Percentiles rank a stretch among this genome's conserved stretches.
These are phyloP conservation scores for Noturus placidus DNA, from an alignment of 2,113 vertebrate genomes.

Conservation along the genomic window DNA sequence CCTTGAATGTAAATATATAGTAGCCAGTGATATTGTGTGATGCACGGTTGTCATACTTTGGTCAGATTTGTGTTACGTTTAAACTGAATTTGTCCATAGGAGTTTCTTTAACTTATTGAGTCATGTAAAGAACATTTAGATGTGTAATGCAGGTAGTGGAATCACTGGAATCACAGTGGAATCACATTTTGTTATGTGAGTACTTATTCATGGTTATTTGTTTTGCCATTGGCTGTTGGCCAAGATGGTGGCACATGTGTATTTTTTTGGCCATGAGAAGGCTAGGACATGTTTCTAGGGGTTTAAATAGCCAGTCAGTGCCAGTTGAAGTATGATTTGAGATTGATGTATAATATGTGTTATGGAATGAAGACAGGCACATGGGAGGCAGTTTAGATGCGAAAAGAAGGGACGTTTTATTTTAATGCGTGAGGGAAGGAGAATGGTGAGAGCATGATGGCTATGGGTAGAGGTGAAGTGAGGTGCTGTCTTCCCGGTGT, in stretches of 20 bases:
- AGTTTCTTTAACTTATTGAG: not conserved
- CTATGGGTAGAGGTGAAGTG: too few species aligned
- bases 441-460: too few species aligned
- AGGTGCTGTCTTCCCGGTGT: too few species aligned
- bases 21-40: not conserved
- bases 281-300: not conserved
- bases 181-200: not conserved
- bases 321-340: not conserved
- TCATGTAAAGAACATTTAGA: not conserved
- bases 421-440: too few species aligned
- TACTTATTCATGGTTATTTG: conserved; percentile 5
- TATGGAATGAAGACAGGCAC: too few species aligned
- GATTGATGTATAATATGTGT: not conserved
- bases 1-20: too few species aligned
- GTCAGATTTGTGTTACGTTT: not conserved
- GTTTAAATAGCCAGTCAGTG: not conserved
- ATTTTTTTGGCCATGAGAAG: not conserved
- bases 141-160: not conserved
- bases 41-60: not conserved
- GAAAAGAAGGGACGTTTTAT: too few species aligned
- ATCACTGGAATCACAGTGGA: too few species aligned
- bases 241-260: not conserved
- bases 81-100: too few species aligned
- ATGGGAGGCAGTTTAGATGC: too few species aligned
- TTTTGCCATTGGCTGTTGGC: not conserved